Percentiles rank a stretch among this genome's conserved stretches.
Evolutionary conservation across 2,888 invertebrate species (phyloP).

Genomic region (Drosophila rellima): DNA sequence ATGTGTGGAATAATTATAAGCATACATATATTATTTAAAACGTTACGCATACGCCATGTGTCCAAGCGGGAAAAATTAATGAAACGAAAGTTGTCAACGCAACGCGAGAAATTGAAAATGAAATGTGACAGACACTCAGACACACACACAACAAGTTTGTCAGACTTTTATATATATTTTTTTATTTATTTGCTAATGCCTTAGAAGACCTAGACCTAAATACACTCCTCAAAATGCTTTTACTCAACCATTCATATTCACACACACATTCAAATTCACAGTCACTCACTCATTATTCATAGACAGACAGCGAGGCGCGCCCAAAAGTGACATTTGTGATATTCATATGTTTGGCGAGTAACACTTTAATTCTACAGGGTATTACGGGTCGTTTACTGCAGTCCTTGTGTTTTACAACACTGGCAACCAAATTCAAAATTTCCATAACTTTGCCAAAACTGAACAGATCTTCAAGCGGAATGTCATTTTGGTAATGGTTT

Average conservation of each 20-base stretch:
- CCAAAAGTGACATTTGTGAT: slow-evolving; percentile 35
- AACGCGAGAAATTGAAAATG: slow-evolving; percentile 49
- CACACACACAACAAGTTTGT: slow-evolving; percentile 16
- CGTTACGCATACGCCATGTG: slow-evolving; percentile 55
- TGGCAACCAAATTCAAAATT: not conserved
- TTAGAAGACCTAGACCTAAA: slow-evolving; percentile 62
- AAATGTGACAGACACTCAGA: slow-evolving; percentile 41
- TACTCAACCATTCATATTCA: slow-evolving; percentile 28
- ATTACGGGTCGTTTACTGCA: slow-evolving; percentile 17
- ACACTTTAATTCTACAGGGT: slow-evolving; percentile 1
- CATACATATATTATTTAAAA: slow-evolving; percentile 28
- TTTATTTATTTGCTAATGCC: slow-evolving; percentile 37
- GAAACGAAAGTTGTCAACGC: slow-evolving; percentile 52
- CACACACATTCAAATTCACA: slow-evolving; percentile 3
- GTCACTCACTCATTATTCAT: slow-evolving; percentile 47
- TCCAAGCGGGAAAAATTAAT: slow-evolving; percentile 29
- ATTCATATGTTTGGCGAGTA: not conserved
- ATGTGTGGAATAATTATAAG: slow-evolving; percentile 27
- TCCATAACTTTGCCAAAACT: no score
- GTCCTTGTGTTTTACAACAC: slow-evolving; percentile 8
- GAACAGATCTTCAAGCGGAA: no score
- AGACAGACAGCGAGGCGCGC: slow-evolving; percentile 53
- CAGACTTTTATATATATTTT: slow-evolving; percentile 3
- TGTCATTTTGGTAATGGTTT: no score
- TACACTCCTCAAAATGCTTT: slow-evolving; percentile 38